These are phyloP conservation scores for Lypha dubia DNA, from an alignment of 2,888 invertebrate species.

Conservation along the genomic window DNA sequence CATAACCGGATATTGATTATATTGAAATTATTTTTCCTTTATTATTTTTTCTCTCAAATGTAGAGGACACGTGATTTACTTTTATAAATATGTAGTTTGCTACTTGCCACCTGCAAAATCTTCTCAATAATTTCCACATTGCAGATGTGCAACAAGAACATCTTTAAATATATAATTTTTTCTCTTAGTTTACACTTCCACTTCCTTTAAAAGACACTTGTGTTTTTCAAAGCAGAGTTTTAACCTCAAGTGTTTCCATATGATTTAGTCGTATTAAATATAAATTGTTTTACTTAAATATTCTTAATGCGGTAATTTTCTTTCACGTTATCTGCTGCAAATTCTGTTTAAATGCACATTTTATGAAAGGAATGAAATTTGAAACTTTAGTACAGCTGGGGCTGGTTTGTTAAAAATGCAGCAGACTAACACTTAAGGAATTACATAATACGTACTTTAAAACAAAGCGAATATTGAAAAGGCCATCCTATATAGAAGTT, in stretches of 20 bases:
- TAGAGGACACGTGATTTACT: constrained; percentile 2
- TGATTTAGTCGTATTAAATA: constrained; percentile 39
- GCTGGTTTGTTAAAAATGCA: constrained; percentile 1
- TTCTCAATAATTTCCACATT: constrained; percentile 41
- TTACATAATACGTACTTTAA: constrained; percentile 48
- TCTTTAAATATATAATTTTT: constrained; percentile 17
- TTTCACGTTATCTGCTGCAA: constrained; percentile 33
- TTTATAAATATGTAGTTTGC: not conserved
- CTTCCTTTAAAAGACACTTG: constrained; percentile 24
- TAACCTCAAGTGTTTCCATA: constrained; percentile 53
- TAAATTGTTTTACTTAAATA: constrained; percentile 15
- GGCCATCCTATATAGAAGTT: not conserved
- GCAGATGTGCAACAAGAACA: constrained; percentile 22
- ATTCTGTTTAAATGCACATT: constrained; percentile 50
- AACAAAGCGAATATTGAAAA: constrained; percentile 10
- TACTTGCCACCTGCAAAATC: constrained; percentile 56
- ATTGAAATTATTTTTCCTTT: not conserved
- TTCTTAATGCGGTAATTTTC: constrained; percentile 26
- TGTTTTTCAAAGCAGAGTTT: constrained; percentile 7
- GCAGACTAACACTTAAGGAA: constrained; percentile 14
- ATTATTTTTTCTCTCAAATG: not conserved
- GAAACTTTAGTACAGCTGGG: constrained; percentile 49
- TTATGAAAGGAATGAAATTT: constrained; percentile 55
- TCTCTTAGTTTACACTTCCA: not conserved
- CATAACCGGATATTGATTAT: constrained; percentile 38